A percentile compares a stretch with the other conserved stretches of the same genome.
phyloP scores from a whole-genome alignment of 2,797 vertebrate species.

The Moxostoma hubbsi region DNA sequence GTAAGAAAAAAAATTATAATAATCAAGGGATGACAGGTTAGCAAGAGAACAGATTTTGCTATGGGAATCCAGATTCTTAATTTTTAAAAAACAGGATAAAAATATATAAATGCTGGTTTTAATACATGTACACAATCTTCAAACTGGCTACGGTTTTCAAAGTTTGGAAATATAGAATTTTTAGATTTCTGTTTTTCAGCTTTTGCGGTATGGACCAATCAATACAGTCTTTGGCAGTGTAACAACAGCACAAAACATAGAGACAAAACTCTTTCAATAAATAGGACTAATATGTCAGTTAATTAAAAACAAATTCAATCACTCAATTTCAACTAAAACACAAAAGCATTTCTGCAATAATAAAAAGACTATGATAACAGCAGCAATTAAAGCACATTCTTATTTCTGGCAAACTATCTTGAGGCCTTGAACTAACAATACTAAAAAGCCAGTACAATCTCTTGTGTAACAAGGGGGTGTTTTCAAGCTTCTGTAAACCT shows the following conservation, averaged over 20 bases:
- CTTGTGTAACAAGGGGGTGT: constrained; percentile 26
- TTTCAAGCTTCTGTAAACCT: constrained; percentile 24
- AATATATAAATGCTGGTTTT: constrained; percentile 42
- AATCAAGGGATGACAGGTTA: neutral
- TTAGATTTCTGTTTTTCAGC: neutral
- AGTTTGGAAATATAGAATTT: constrained; percentile 28
- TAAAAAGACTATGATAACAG: constrained; percentile 31
- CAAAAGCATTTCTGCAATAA: constrained; percentile 22
- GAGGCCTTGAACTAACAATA: constrained; percentile 36
- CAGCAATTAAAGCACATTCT: constrained; percentile 37
- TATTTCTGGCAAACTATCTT: constrained; percentile 8
- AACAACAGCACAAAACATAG: constrained; percentile 45
- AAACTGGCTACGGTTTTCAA: constrained; percentile 12
- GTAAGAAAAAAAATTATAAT: neutral
- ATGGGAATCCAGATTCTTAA: neutral
- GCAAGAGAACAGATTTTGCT: constrained; percentile 6
- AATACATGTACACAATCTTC: constrained; percentile 25
- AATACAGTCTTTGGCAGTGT: constrained; percentile 53
- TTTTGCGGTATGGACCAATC: constrained; percentile 28
- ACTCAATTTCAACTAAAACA: constrained; percentile 40
- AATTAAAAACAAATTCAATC: constrained; percentile 31
- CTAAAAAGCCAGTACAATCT: constrained; percentile 9
- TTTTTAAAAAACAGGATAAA: constrained; percentile 9
- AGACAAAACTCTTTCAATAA: constrained; percentile 42
- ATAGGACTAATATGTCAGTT: constrained; percentile 29